phyloP scores from a whole-genome alignment of 2,888 invertebrate genomes.

The Drosophila helvetica region DNA sequence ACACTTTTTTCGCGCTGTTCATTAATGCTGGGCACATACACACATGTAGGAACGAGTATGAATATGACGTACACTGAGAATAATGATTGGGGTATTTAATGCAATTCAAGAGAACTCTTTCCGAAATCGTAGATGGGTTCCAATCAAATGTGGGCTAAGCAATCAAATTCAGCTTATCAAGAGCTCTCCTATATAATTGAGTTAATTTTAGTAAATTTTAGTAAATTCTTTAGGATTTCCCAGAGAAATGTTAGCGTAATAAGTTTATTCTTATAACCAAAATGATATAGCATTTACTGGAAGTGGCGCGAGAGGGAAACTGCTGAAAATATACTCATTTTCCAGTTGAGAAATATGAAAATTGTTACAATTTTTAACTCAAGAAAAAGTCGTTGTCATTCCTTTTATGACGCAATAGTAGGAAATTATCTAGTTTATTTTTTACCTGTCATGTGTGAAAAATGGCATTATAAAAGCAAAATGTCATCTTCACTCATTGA shows the following conservation, averaged over 20 bases:
- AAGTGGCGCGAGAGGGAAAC: background rate
- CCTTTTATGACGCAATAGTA: background rate
- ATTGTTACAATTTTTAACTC: too few species aligned
- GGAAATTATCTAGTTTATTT: background rate
- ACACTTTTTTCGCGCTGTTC: slow-evolving; percentile 6
- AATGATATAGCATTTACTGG: background rate
- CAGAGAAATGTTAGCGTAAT: too few species aligned
- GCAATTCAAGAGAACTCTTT: too few species aligned
- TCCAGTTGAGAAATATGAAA: too few species aligned
- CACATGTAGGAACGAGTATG: too few species aligned
- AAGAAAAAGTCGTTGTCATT: background rate
- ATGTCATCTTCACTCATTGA: background rate
- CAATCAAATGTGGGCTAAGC: too few species aligned
- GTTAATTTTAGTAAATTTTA: too few species aligned
- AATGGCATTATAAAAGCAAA: background rate
- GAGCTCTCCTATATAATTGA: too few species aligned
- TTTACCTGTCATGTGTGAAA: background rate
- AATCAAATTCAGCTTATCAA: too few species aligned
- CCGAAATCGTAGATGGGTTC: too few species aligned
- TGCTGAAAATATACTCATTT: too few species aligned
- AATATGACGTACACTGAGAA: slow-evolving; percentile 9
- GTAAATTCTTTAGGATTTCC: too few species aligned
- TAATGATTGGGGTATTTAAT: background rate
- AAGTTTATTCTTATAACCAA: background rate
- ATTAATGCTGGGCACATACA: slow-evolving; percentile 26